Evolutionary conservation across 2,888 invertebrate genomes (phyloP).

Genomic region (Oscheius sp.): DNA sequence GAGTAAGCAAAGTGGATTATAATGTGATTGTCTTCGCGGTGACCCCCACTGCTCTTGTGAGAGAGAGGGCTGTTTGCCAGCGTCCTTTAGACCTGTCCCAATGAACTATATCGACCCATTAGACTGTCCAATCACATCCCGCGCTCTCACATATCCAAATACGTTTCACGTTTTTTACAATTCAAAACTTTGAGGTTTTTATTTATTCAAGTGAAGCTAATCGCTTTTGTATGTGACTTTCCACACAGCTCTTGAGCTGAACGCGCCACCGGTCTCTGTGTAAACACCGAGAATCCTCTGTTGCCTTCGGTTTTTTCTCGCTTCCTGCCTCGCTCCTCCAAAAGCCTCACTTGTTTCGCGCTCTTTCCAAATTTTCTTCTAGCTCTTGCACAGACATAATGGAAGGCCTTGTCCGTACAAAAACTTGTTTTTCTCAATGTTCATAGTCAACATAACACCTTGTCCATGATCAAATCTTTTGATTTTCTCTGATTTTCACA

Average conservation of each 20-base stretch:
- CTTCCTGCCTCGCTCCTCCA: slow-evolving; percentile 3
- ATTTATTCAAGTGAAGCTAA: slow-evolving; percentile 1
- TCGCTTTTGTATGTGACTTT: slow-evolving; percentile 24
- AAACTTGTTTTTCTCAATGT: slow-evolving; percentile 12
- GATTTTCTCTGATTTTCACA: no score
- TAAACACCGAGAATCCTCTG: slow-evolving; percentile 23
- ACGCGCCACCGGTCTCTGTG: slow-evolving; percentile 34
- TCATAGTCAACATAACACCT: no score
- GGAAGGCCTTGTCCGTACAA: slow-evolving; percentile 1
- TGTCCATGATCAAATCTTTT: no score
- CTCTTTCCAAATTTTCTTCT: background rate
- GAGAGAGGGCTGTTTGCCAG: slow-evolving; percentile 29
- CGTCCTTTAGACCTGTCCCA: slow-evolving; percentile 9
- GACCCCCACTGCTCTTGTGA: slow-evolving; percentile 8
- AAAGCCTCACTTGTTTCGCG: background rate
- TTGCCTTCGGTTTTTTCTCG: slow-evolving; percentile 31
- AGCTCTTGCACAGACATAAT: background rate
- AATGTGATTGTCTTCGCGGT: background rate
- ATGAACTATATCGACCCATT: slow-evolving; percentile 21
- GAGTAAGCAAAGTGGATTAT: background rate
- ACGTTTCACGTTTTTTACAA: no score
- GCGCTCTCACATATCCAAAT: no score
- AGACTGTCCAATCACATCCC: no score
- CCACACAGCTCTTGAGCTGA: slow-evolving; percentile 26
- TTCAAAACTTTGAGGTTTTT: no score